Evolutionary conservation across 53 echinoderm and acorn worm species (phyloP).

Genomic region (Holothuria scabra): DNA sequence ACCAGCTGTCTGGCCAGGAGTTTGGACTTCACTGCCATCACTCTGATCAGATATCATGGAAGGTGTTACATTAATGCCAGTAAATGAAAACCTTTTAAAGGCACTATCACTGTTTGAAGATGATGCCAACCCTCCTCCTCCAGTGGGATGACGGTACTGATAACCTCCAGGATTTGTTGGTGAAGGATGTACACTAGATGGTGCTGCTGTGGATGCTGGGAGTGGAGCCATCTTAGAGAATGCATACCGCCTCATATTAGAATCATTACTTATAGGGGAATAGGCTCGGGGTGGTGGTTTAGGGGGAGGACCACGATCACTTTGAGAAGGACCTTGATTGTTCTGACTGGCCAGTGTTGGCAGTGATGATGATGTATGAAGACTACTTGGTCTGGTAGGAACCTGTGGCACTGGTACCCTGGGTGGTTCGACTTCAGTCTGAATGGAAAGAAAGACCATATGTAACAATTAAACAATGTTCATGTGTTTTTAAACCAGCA

Average conservation of each 20-base stretch:
- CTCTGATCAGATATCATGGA: slow-evolving; percentile 62
- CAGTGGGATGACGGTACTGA: slow-evolving; percentile 6
- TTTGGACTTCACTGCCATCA: slow-evolving; percentile 46
- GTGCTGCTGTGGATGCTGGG: slow-evolving; percentile 23
- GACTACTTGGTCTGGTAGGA: neutral
- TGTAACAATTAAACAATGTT: neutral
- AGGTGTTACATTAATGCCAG: slow-evolving; percentile 67
- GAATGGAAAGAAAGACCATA: neutral
- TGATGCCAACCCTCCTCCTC: slow-evolving; percentile 30
- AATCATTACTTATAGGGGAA: slow-evolving; percentile 63
- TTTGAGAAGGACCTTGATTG: slow-evolving; percentile 45
- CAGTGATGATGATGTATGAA: slow-evolving; percentile 54
- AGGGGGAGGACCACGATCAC: slow-evolving; percentile 52
- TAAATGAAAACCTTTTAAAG: slow-evolving; percentile 70
- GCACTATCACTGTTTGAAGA: slow-evolving; percentile 57
- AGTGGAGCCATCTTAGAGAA: slow-evolving; percentile 52
- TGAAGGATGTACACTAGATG: slow-evolving; percentile 42
- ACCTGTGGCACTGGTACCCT: neutral
- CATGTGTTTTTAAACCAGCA: no score
- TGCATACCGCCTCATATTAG: slow-evolving; percentile 48
- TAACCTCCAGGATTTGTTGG: slow-evolving; percentile 25
- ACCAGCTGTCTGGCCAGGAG: slow-evolving; percentile 44
- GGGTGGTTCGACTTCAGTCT: slow-evolving; percentile 2
- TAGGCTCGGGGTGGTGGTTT: slow-evolving; percentile 70
- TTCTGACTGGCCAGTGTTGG: slow-evolving; percentile 47